These are phyloP conservation scores for Tillus elongatus DNA, from an alignment of 2,888 invertebrate species.

Conservation along the genomic window DNA sequence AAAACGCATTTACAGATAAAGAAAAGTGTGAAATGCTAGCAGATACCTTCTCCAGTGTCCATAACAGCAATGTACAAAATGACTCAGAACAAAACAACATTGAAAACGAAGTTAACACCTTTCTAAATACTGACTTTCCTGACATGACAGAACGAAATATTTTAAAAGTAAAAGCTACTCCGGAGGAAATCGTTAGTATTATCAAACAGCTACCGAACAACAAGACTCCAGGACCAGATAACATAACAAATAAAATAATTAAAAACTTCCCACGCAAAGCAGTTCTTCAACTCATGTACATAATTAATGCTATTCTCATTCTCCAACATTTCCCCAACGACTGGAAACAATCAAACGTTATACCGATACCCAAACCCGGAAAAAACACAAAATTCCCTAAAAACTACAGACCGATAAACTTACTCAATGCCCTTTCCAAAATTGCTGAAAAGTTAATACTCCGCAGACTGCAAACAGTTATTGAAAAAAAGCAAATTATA, in stretches of 20 bases:
- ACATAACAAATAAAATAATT: too few relatives aligned
- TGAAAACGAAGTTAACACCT: neutral
- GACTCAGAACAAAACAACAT: neutral
- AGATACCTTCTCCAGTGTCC: neutral
- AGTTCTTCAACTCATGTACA: constrained; percentile 15
- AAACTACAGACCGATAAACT: constrained; percentile 19
- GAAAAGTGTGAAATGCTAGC: constrained; percentile 1
- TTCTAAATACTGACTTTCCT: neutral
- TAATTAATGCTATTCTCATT: constrained; percentile 17
- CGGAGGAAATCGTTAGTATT: constrained; percentile 7
- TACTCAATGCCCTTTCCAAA: constrained; percentile 18
- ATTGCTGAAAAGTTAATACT: too few relatives aligned
- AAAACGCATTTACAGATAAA: neutral
- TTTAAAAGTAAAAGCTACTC: neutral
- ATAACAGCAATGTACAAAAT: neutral
- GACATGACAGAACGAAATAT: neutral
- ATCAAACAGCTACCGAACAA: too few relatives aligned
- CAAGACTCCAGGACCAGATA: constrained; percentile 12
- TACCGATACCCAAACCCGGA: constrained; percentile 17
- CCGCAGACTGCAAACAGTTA: too few relatives aligned
- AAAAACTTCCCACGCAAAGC: constrained; percentile 14
- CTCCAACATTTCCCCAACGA: constrained; percentile 15
- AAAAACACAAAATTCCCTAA: constrained; percentile 14
- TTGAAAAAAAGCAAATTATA: neutral
- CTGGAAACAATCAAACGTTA: constrained; percentile 16